These are phyloP conservation scores for Clarias batrachus DNA, from an alignment of 2,113 vertebrate genomes.

Conservation along the genomic window DNA sequence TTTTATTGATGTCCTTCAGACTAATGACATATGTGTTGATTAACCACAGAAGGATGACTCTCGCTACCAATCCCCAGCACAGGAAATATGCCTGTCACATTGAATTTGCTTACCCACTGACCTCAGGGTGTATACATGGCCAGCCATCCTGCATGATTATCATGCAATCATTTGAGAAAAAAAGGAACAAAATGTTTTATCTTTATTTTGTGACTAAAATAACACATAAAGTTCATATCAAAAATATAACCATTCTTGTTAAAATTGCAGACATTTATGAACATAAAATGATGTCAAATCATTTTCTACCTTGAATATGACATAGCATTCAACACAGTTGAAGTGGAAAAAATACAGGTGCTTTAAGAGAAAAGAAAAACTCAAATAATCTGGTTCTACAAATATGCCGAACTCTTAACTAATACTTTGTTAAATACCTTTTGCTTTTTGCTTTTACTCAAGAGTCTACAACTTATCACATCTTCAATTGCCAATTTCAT, in stretches of 20 bases:
- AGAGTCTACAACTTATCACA: background rate
- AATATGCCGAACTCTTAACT: background rate
- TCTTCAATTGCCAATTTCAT: background rate
- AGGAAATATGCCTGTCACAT: constrained; percentile 20
- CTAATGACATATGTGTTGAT: background rate
- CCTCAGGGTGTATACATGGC: background rate
- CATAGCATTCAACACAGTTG: background rate
- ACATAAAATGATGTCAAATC: background rate
- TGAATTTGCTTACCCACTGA: constrained; percentile 9
- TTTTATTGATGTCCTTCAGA: background rate
- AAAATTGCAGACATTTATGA: background rate
- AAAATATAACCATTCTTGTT: background rate
- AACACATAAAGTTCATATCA: background rate
- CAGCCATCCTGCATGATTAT: background rate
- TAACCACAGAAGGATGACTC: background rate
- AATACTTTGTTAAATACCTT: background rate
- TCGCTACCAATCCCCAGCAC: background rate
- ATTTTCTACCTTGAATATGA: background rate
- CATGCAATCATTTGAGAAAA: background rate
- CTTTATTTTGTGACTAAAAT: background rate
- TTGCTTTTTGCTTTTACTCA: background rate
- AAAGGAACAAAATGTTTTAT: background rate
- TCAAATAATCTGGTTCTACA: too few relatives aligned
- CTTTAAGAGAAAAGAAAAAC: background rate
- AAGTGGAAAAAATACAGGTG: background rate